Conservation (phyloP, 2,888 invertebrate genomes). For the Acanthosoma haemorrhoidale region DNA sequence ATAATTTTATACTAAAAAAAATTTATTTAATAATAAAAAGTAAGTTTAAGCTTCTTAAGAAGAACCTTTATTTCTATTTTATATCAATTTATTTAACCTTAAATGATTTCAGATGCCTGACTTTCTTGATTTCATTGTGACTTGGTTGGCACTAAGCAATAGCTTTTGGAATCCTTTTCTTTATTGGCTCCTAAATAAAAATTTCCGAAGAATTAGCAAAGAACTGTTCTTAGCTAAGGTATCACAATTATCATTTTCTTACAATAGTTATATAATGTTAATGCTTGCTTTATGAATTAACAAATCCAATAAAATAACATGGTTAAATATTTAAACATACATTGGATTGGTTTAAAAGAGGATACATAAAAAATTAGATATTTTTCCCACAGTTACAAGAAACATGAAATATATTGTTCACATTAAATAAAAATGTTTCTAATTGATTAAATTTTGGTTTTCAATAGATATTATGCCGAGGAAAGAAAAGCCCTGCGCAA, state of each 20-base stretch:
- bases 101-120: conserved; percentile 60
- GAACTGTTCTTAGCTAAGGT: conserved; percentile 71
- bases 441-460: neutral
- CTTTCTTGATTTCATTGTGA: conserved; percentile 74
- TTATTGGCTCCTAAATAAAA: conserved; percentile 80
- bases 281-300: neutral
- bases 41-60: no score
- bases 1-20: no score
- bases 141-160: conserved; percentile 81
- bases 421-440: neutral
- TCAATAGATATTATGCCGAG: conserved; percentile 42
- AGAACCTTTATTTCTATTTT: no score
- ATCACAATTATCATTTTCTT: conserved; percentile 42
- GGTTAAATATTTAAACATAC: neutral
- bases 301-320: no score
- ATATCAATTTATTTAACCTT: conserved; percentile 5
- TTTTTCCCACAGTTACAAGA: neutral
- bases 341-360: neutral
- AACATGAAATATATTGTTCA: neutral
- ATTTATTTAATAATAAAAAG: no score
- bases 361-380: neutral
- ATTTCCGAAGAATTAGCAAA: conserved; percentile 73
- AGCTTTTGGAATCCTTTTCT: conserved; percentile 88
- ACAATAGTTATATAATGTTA: neutral
- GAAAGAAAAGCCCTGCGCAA: conserved; percentile 38